phyloP scores from a whole-genome alignment of 2,113 vertebrate genomes.

The Dipodomys ordii region DNA sequence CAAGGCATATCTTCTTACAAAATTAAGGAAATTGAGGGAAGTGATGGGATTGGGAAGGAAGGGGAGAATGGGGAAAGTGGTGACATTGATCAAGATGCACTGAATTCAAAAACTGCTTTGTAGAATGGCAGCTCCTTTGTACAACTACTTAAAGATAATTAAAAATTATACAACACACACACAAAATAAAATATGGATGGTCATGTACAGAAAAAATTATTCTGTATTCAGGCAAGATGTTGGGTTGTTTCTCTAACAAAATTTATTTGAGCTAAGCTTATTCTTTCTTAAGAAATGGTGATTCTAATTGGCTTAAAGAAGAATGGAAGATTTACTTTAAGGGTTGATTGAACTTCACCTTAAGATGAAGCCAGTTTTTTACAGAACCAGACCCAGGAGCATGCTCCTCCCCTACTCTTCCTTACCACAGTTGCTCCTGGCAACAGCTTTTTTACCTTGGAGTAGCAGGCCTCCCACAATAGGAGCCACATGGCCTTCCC shows the following conservation, averaged over 20 bases:
- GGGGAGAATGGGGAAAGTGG: too few species aligned
- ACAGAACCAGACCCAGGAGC: not conserved
- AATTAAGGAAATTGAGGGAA: too few species aligned
- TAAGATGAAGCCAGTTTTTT: not conserved
- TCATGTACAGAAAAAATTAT: not conserved
- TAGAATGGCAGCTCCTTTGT: too few species aligned
- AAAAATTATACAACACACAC: too few species aligned
- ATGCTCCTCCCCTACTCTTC: not conserved
- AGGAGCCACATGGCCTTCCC: not conserved
- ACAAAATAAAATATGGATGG: not conserved
- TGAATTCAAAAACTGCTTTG: too few species aligned
- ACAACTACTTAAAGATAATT: too few species aligned
- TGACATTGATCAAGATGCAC: too few species aligned
- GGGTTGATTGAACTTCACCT: constrained; percentile 23
- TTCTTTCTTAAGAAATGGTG: not conserved
- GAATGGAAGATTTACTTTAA: constrained; percentile 27
- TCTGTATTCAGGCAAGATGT: not conserved
- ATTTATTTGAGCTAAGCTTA: not conserved
- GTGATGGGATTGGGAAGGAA: too few species aligned
- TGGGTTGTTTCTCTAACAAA: constrained; percentile 15
- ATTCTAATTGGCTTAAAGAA: not conserved
- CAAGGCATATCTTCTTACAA: too few species aligned
- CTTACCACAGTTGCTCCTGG: too few species aligned
- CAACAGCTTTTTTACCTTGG: not conserved
- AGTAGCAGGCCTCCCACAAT: not conserved